Evolutionary conservation across 2,888 invertebrate genomes (phyloP).

Genomic region (Tachina grossa): DNA sequence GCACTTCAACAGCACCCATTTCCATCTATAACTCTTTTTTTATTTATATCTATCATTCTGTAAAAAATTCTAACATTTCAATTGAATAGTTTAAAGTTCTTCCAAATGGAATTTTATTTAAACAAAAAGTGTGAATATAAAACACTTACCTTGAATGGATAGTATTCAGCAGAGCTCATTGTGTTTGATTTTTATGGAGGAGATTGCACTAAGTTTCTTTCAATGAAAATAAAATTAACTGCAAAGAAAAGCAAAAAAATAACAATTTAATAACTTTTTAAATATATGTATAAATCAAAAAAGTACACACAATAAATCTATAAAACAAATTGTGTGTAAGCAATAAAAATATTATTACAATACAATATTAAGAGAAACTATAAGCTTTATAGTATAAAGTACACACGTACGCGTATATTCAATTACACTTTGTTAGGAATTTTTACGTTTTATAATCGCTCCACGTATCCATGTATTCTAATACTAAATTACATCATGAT

Average conservation of each 20-base stretch:
- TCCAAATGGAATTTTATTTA: background rate
- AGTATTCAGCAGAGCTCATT: conserved; percentile 92
- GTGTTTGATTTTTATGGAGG: conserved; percentile 77
- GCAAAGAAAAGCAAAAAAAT: conserved; percentile 49
- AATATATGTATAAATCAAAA: background rate
- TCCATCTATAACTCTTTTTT: too few relatives aligned
- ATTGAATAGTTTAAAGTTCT: too few relatives aligned
- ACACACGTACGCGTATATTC: background rate
- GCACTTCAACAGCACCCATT: too few relatives aligned
- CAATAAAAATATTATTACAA: background rate
- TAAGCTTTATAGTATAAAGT: background rate
- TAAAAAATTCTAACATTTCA: too few relatives aligned
- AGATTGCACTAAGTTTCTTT: conserved; percentile 55
- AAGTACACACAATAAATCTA: background rate
- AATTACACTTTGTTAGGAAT: background rate
- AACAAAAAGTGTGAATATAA: background rate
- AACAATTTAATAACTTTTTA: conserved; percentile 15
- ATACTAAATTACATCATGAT: conserved; percentile 51
- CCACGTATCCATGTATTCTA: background rate
- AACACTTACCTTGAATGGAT: conserved; percentile 92
- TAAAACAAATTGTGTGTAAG: background rate
- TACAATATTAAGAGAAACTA: background rate
- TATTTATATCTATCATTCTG: too few relatives aligned
- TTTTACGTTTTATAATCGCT: background rate
- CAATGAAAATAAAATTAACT: conserved; percentile 45